Conservation (phyloP, 2,113 vertebrate genomes). For the Myotis yumanensis region DNA sequence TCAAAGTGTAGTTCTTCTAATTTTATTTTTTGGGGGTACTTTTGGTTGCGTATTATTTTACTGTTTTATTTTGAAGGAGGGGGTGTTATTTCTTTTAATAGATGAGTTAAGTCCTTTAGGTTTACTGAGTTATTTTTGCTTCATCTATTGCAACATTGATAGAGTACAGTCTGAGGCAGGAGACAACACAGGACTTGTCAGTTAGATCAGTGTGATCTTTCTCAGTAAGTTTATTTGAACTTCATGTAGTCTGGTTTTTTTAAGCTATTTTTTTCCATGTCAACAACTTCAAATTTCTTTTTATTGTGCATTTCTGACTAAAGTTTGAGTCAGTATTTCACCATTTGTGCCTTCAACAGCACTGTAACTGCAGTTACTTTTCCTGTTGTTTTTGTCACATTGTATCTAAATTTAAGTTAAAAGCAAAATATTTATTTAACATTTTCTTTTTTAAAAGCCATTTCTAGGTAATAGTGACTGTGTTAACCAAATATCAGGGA, state of each 20-base stretch:
- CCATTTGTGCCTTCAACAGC: neutral
- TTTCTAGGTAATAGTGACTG: slow-evolving; percentile 97
- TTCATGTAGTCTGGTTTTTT: neutral
- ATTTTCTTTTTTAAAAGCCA: slow-evolving; percentile 86
- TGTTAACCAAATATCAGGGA: slow-evolving; percentile 96
- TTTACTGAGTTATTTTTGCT: neutral
- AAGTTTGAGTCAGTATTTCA: slow-evolving; percentile 31
- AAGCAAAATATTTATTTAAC: slow-evolving; percentile 51
- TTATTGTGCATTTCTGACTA: slow-evolving; percentile 29
- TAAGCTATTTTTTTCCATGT: neutral
- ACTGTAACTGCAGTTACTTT: neutral
- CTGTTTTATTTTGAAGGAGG: slow-evolving; percentile 12
- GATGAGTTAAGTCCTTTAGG: neutral
- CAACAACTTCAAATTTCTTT: slow-evolving; percentile 15
- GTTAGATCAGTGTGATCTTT: neutral
- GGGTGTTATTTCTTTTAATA: neutral
- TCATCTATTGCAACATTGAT: neutral
- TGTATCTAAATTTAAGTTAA: slow-evolving; percentile 48
- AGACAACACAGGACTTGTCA: neutral
- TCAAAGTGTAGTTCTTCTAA: slow-evolving; percentile 16
- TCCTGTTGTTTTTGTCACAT: neutral
- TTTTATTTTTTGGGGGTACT: slow-evolving; percentile 20
- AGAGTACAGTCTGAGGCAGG: neutral
- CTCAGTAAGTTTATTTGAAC: neutral
- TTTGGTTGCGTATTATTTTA: slow-evolving; percentile 7